Conservation (phyloP, 92 coral and sea anemone species). For the Palythoa heliodiscus region DNA sequence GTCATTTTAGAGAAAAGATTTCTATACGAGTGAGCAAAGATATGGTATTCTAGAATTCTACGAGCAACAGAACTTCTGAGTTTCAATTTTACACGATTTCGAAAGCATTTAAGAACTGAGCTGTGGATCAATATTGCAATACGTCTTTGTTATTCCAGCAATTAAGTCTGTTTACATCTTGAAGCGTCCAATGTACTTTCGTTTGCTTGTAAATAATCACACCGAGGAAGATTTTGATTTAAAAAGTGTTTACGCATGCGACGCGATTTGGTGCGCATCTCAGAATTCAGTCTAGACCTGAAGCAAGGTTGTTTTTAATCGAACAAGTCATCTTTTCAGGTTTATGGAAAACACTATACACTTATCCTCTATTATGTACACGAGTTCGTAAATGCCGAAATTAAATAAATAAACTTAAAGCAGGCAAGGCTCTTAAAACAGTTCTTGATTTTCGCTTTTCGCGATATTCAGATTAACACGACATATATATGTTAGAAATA, state of each 20-base stretch:
- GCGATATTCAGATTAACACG: neutral
- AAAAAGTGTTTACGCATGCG: slow-evolving; percentile 19
- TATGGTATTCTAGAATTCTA: neutral
- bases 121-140: slow-evolving; percentile 29
- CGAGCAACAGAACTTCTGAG: neutral
- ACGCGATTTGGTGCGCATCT: neutral
- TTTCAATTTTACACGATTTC: slow-evolving; percentile 12
- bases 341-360: neutral
- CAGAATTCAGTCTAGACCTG: neutral
- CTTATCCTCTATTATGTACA: neutral
- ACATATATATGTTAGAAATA: neutral
- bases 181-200: slow-evolving; percentile 18
- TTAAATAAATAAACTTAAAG: slow-evolving; percentile 2
- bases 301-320: neutral
- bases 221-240: neutral
- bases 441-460: neutral
- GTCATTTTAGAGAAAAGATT: neutral
- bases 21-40: neutral
- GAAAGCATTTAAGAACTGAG: neutral
- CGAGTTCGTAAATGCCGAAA: neutral
- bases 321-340: neutral
- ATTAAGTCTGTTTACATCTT: slow-evolving; percentile 36
- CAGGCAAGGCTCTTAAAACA: neutral
- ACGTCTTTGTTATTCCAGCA: slow-evolving; percentile 38
- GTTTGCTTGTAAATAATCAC: slow-evolving; percentile 19